Evolutionary conservation across 2,113 vertebrate species (phyloP).

Genomic region (Nansenia antarctica): DNA sequence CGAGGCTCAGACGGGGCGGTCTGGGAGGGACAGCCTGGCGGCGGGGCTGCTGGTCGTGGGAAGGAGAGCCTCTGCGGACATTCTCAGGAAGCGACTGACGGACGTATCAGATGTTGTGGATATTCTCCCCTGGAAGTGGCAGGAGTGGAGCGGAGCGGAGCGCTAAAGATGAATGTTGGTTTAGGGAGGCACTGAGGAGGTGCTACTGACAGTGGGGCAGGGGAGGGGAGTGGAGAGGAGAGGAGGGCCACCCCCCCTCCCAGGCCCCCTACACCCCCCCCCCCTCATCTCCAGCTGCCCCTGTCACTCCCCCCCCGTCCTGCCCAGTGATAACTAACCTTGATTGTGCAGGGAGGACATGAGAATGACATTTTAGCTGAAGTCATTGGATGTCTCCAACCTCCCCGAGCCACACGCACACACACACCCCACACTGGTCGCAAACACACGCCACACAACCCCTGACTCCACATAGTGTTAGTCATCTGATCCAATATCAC

Average conservation of each 20-base stretch:
- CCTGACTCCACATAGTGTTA: background rate
- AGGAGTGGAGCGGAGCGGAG: background rate
- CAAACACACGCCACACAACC: background rate
- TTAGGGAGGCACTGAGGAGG: background rate
- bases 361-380: constrained; percentile 49
- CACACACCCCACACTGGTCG: background rate
- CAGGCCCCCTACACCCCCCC: constrained; percentile 54
- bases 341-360: constrained; percentile 68
- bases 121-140: background rate
- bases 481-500: too few relatives aligned
- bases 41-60: too few relatives aligned
- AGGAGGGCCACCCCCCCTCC: constrained; percentile 25
- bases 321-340: constrained; percentile 65
- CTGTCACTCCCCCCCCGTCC: constrained; percentile 78
- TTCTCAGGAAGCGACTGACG: background rate
- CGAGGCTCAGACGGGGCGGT: background rate
- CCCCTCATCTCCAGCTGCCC: constrained; percentile 74
- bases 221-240: constrained; percentile 53
- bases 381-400: constrained; percentile 14
- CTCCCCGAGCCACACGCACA: background rate
- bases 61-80: background rate
- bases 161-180: background rate
- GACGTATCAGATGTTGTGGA: background rate
- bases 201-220: too few relatives aligned
- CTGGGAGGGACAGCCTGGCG: background rate